Evolutionary conservation across 2,113 vertebrate species (phyloP).

Genomic region (Anas platyrhynchos): DNA sequence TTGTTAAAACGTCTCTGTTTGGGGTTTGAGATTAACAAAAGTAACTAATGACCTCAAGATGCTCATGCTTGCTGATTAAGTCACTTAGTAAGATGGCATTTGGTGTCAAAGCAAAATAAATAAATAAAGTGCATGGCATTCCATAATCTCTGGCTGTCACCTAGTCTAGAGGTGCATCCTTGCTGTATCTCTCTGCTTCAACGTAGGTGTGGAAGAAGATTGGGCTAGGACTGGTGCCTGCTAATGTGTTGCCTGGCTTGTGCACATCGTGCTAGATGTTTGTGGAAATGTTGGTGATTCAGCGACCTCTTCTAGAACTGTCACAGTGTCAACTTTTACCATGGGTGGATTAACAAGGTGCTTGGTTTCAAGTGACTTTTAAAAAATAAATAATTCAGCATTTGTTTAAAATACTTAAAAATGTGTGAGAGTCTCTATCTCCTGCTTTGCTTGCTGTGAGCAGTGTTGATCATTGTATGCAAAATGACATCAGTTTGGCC

Average conservation of each 20-base stretch:
- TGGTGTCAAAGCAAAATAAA: neutral
- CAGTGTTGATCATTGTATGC: neutral
- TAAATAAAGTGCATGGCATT: neutral
- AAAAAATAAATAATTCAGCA: rapidly evolving
- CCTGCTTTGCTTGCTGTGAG: rapidly evolving
- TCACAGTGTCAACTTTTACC: neutral
- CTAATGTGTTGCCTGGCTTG: neutral
- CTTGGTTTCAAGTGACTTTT: neutral
- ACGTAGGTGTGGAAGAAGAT: neutral
- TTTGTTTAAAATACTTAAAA: neutral
- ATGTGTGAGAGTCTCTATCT: neutral
- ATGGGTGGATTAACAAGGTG: rapidly evolving
- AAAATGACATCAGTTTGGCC: neutral
- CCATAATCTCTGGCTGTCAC: neutral
- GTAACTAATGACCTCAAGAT: neutral
- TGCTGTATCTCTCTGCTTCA: neutral
- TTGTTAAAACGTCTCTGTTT: neutral
- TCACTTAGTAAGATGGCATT: neutral
- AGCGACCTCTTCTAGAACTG: neutral
- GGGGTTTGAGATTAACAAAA: neutral
- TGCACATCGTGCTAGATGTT: rapidly evolving
- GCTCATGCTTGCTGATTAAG: too few species aligned
- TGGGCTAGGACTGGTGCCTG: neutral
- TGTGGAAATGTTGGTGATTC: rapidly evolving
- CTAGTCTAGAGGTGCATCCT: neutral